Base-by-base conservation (phyloP, 2,113 vertebrate species). In the Thamnophis sirtalis region DNA sequence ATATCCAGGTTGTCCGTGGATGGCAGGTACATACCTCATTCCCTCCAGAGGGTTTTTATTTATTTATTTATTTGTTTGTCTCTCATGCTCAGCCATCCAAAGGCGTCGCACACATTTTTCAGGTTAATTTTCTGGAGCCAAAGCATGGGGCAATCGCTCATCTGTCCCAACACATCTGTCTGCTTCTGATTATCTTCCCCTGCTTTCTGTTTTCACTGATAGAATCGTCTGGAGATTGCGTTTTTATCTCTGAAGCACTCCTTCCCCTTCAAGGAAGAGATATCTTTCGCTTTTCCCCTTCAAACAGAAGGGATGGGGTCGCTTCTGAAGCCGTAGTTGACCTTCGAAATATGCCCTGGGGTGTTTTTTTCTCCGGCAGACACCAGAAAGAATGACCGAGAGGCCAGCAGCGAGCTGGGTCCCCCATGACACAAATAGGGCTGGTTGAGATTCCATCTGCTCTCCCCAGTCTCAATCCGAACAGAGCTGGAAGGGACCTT, bases 91-190 rank as follows among this genome's bases (percentile, higher is more conserved):
- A 19, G 19, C 1, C 28, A 4, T 24, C 84, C 50, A 51, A 5
- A 0, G 68, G 49, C 60, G 58, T n/a, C 43, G 43, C 1, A 91
- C 10, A 53, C 21, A 93, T 96, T 95, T 92, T n/a, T 95, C 54
- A 63, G 6, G 86, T 49, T 95, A 93, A 91, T 95, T 96, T 56
- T 88, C 22, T 48, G 93, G 89, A 87, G 26, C 48, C 55, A 38
- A 5, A 11, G 90, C 92, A 89, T 93, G 92, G 21, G n/a, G 96
- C 93, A 94, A n/a, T 92, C 33, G 56, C 95, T 95, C 96, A 95
- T 88, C 93, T 1, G 0, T 0, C 22, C 51, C n/a, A 93, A 60
- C 5, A 3, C 3, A 13, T 21, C 13, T 21, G 22, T 63, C 93
- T 95, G 93, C 92, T 96, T 89, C 92, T 94, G 90, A 95, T 96